These are phyloP conservation scores for Anhinga rufa DNA, from an alignment of 2,113 vertebrate species.

Conservation along the genomic window DNA sequence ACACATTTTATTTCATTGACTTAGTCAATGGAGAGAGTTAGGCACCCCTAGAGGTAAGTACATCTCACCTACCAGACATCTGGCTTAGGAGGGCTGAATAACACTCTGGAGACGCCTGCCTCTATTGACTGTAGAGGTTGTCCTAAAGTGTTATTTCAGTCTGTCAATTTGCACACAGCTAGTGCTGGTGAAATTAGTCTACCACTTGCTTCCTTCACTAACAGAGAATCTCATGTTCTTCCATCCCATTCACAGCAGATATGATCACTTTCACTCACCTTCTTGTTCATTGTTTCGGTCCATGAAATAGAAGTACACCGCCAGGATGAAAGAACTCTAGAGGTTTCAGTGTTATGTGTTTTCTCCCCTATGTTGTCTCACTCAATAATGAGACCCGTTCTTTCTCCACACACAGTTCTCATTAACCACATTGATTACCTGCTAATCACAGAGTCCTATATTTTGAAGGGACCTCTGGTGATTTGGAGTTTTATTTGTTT, in stretches of 20 bases:
- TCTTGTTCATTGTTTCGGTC: not conserved
- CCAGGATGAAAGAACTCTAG: not conserved
- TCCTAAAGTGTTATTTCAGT: not conserved
- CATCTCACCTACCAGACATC: not conserved
- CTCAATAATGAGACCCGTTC: not conserved
- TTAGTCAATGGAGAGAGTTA: not conserved
- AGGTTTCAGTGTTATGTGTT: not conserved
- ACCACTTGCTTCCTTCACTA: not conserved
- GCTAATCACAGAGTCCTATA: not conserved
- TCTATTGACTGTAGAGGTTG: not conserved
- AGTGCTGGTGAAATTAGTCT: not conserved
- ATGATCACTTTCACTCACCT: not conserved
- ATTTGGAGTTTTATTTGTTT: not conserved
- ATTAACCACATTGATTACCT: not conserved
- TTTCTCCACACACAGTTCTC: not conserved
- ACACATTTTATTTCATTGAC: not conserved
- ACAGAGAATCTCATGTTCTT: not conserved
- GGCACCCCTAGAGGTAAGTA: not conserved
- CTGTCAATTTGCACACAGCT: not conserved
- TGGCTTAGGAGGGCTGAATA: not conserved
- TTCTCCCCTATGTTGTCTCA: not conserved
- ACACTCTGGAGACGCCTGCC: not conserved
- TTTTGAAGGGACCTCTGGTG: not conserved
- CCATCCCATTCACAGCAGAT: not conserved
- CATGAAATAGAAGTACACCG: not conserved